Evolutionary conservation across 2,797 vertebrate species (phyloP).

Genomic region (Microctenopoma stevenorrisi): DNA sequence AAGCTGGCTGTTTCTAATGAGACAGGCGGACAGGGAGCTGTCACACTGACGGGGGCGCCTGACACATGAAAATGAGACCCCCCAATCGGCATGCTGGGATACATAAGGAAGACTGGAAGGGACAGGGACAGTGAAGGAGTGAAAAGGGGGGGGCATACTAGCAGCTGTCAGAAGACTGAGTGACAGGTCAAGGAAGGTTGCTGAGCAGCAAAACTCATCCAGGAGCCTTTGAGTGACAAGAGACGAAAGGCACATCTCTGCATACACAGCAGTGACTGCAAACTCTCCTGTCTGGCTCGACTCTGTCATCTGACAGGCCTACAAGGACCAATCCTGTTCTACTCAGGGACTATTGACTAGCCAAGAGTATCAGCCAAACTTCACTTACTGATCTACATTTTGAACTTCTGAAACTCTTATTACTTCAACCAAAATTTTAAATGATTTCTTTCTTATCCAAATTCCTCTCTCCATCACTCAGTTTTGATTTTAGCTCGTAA

Average conservation of each 20-base stretch:
- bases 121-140: conserved; percentile 60
- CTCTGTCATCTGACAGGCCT: conserved; percentile 61
- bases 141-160: conserved; percentile 51
- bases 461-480: conserved; percentile 16
- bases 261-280: conserved; percentile 58
- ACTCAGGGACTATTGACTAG: conserved; percentile 46
- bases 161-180: conserved; percentile 79
- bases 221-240: conserved; percentile 69
- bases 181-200: conserved; percentile 83
- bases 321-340: conserved; percentile 62
- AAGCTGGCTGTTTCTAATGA: conserved; percentile 85
- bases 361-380: conserved; percentile 31
- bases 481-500: conserved; percentile 55
- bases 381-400: conserved; percentile 49
- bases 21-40: conserved; percentile 85
- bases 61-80: conserved; percentile 86
- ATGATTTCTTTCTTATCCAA: conserved; percentile 30
- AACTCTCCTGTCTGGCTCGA: conserved; percentile 58
- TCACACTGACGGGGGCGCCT: conserved; percentile 81
- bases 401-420: conserved; percentile 42
- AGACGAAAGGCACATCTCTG: conserved; percentile 72
- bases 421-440: conserved; percentile 45
- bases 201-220: conserved; percentile 72
- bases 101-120: conserved; percentile 67
- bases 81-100: conserved; percentile 67